Evolutionary conservation across 1,140 invertebrate genomes (phyloP), one percentile per base, ranked within the genome.

Genomic region (Camponotus floridanus): DNA sequence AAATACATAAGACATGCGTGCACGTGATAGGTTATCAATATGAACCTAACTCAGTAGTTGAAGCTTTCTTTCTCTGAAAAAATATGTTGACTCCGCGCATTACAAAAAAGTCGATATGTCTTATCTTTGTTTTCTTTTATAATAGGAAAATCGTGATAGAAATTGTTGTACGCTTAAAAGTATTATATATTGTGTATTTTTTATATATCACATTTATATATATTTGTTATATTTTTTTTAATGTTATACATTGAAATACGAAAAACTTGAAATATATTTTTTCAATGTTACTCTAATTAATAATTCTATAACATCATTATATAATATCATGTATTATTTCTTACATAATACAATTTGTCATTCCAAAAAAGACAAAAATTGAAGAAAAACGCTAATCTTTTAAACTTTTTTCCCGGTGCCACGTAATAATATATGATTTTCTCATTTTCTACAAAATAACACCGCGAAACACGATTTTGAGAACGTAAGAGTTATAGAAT

Each of bases 241-340:
- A 13, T 13, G 0, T 45, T 48, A 48, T 13, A 15, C 45, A 15
- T 48, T 48, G 45, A 39, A 26, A 21, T 48, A 13, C 5, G 15
- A 51, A 26, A 51, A n/a, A 15, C 13, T 48, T 5, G 13, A 13
- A 15, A 48, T 48, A 42, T 42, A 8, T 42, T 15, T 42, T 15
- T 71, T 71, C n/a, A 71, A 13, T 68, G 39, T 71, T 48, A 33
- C 7, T n/a, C 33, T 70, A 33, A 71, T 51, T 55, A 55, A 21
- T 55, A 3, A 55, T 0, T 0, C 1, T 18, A 13, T 42, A 21
- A 26, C 26, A 26, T 26, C 26, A 26, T 26, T 21, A 45, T 18
- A 15, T 48, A 31, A 31, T 48, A 51, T 31, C 8, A 70, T 4
- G n/a, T 33, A n/a, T 5, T 33, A 42, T 70, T 51, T 51, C 4